Evolutionary conservation across 2,888 invertebrate genomes (phyloP), one percentile per base, ranked within the genome.

Genomic region (Lepidocyrtinus sp.): DNA sequence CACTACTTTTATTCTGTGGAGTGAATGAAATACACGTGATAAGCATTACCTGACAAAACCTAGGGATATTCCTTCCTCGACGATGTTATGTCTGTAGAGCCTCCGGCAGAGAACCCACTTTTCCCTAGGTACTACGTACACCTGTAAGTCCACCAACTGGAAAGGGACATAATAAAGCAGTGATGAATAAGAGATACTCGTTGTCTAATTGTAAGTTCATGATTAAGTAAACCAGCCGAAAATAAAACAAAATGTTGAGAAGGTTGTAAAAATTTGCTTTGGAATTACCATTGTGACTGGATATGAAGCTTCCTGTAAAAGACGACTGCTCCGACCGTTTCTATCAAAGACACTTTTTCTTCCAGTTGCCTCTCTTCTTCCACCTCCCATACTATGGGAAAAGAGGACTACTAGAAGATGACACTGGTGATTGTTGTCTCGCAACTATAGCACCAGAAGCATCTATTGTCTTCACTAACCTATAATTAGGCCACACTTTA

Each of bases 111-210:
- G 88, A 72, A 89, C 87, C 90, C 90, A 90, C 82, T 90, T 88
- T 69, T 89, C 89, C 78, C 88, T 87, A 15, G 90, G 90, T 22
- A 90, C 89, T 59, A 90, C 87, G 87, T 90, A 90, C 55, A 90
- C 88, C 87, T 90, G 90, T 21, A 90, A 86, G 85, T 90, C 90
- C 70, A 89, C 89, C 87, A 90, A 87, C 90, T 90, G 88, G 68
- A 88, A 83, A 65, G 70, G 59, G 5, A 65, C n/a, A n/a, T n/a
- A n/a, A n/a, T n/a, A n/a, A n/a, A n/a, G n/a, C n/a, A n/a, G n/a
- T n/a, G n/a, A n/a, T n/a, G n/a, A n/a, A n/a, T n/a, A n/a, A n/a
- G n/a, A n/a, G n/a, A n/a, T n/a, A n/a, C n/a, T n/a, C n/a, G n/a
- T n/a, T n/a, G n/a, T n/a, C n/a, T n/a, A n/a, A n/a, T n/a, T n/a